These are phyloP conservation scores for Lucinisca nassula DNA, from an alignment of 2,888 invertebrate species.

Conservation along the genomic window DNA sequence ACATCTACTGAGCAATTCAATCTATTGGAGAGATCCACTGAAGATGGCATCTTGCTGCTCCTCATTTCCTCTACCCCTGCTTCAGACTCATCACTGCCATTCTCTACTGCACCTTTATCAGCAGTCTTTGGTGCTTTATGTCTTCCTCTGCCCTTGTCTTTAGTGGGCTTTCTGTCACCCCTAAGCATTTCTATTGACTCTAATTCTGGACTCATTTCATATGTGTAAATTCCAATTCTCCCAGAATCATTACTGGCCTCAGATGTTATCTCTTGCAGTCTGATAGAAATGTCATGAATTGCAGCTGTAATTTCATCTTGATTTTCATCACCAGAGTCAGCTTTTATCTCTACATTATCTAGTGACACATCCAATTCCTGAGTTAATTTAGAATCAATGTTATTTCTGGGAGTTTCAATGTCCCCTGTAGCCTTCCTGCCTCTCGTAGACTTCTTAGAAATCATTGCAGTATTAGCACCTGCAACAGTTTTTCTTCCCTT, in stretches of 20 bases:
- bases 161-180: not conserved
- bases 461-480: not conserved
- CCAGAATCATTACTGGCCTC: not conserved
- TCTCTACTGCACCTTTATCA: not conserved
- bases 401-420: not conserved
- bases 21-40: constrained; percentile 34
- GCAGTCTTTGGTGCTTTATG: not conserved
- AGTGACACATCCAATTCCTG: not conserved
- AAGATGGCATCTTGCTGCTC: constrained; percentile 32
- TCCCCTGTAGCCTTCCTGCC: not conserved
- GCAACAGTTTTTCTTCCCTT: not conserved
- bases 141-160: not conserved
- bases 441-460: not conserved
- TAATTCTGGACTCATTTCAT: not conserved
- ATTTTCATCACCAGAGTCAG: not conserved
- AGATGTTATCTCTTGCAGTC: not conserved
- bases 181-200: not conserved
- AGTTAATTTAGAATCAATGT: not conserved
- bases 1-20: not conserved
- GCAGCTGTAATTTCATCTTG: not conserved
- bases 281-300: not conserved
- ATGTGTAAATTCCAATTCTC: no score
- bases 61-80: constrained; percentile 52
- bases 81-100: not conserved
- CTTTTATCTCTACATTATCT: not conserved